These are phyloP conservation scores for Microctenopoma stevenorrisi DNA, from an alignment of 2,797 vertebrate genomes.

Conservation along the genomic window DNA sequence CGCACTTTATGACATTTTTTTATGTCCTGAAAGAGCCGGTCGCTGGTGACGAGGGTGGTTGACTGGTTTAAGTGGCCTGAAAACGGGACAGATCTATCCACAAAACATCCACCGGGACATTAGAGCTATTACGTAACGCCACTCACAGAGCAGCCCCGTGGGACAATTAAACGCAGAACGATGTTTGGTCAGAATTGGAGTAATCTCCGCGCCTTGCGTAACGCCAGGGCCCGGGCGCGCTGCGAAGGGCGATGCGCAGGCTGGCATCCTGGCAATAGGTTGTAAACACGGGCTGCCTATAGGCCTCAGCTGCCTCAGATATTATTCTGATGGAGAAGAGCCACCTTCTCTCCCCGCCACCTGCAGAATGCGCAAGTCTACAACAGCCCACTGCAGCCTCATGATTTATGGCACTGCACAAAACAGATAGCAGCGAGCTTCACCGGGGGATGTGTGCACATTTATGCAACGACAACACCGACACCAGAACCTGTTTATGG, in stretches of 20 bases:
- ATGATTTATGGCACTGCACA: conserved; percentile 83
- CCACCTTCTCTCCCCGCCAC: conserved; percentile 86
- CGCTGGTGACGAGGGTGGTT: conserved; percentile 4
- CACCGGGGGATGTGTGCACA: conserved; percentile 44
- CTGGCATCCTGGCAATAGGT: conserved; percentile 52
- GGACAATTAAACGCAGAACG: conserved; percentile 68
- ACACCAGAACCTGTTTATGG: neutral
- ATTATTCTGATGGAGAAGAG: conserved; percentile 72
- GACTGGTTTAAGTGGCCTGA: conserved; percentile 51
- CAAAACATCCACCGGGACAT: conserved; percentile 38
- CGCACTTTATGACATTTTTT: conserved; percentile 63
- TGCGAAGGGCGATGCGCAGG: conserved; percentile 63
- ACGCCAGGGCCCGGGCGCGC: conserved; percentile 54
- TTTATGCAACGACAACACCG: conserved; percentile 27
- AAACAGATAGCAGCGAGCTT: conserved; percentile 54
- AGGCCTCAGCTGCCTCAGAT: conserved; percentile 72
- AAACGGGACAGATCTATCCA: conserved; percentile 36
- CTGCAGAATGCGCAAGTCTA: conserved; percentile 95
- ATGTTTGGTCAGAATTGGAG: conserved; percentile 55
- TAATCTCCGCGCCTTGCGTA: conserved; percentile 64
- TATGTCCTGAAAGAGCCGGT: conserved; percentile 46
- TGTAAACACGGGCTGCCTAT: conserved; percentile 69
- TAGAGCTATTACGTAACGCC: conserved; percentile 71
- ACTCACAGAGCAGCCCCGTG: conserved; percentile 62
- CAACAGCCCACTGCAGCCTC: conserved; percentile 83